Evolutionary conservation across 2,797 vertebrate species (phyloP), one percentile per base, ranked within the genome.

Genomic region (Sparus aurata): DNA sequence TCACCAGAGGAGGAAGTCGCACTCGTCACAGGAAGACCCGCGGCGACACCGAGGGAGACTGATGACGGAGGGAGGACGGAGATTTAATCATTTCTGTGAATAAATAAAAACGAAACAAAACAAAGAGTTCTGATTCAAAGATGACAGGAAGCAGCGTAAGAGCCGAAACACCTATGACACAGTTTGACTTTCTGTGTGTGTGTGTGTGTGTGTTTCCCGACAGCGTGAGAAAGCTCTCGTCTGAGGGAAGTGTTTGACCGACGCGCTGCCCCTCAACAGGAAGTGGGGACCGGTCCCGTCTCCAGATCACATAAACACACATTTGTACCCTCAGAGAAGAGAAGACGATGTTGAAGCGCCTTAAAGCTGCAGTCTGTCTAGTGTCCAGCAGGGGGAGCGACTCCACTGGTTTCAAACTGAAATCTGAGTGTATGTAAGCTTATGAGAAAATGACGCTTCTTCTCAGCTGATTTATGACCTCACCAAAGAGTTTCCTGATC

Each of bases 141-240:
- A 10, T 12, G 13, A 61, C 1, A 13, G 22, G n/a, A 50, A 30
- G 12, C 0, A 20, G 15, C 2, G 0, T 49, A 45, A 47, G 11
- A 27, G 1, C 27, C 0, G 0, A 5, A 10, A 47, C 61, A 16
- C 16, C 52, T 55, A 41, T 2, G 53, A 34, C 13, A 20, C 12
- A 5, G 18, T 57, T 15, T 13, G 11, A 65, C 1, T 23, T 34
- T 2, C 54, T 69, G 12, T 53, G 13, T 68, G 27, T 55, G 23
- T 61, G 49, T 46, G 54, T 54, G 63, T 75, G 45, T 67, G 63
- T 75, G 52, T 59, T 41, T 66, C 45, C 79, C 17, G 23, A 12
- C 82, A 91, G 82, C 89, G 88, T 92, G 92, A 92, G 92, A 93
- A 93, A 82, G 76, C 69, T 45, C 18, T 53, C 49, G 77, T 82